These are phyloP conservation scores for Palloptera scutellata DNA, from an alignment of 2,888 invertebrate genomes.

Conservation along the genomic window DNA sequence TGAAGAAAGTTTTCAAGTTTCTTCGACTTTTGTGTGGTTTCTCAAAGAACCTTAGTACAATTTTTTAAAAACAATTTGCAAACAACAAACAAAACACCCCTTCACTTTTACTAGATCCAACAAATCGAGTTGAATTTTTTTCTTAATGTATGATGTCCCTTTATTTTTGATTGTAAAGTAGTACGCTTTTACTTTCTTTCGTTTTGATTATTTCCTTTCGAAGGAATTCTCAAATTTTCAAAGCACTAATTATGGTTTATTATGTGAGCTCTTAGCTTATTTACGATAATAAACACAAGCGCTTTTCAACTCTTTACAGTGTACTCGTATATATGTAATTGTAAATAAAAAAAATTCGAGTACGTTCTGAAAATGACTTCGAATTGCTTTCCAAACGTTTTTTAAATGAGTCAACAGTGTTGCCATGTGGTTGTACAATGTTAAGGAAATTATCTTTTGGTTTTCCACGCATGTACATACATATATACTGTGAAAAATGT, in stretches of 20 bases:
- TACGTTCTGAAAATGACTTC: not conserved
- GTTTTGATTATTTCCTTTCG: conserved; percentile 25
- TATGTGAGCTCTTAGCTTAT: conserved; percentile 56
- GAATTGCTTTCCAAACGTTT: conserved; percentile 17
- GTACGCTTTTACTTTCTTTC: conserved; percentile 29
- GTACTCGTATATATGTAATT: conserved; percentile 10
- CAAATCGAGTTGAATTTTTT: not conserved
- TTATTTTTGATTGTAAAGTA: conserved; percentile 26
- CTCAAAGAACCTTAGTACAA: conserved; percentile 60
- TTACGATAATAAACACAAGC: conserved; percentile 60
- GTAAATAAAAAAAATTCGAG: conserved; percentile 8
- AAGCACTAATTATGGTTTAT: conserved; percentile 53
- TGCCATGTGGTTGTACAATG: not conserved
- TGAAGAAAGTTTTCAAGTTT: conserved; percentile 9
- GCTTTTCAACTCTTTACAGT: conserved; percentile 28
- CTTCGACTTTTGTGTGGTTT: conserved; percentile 15
- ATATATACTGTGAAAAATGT: not conserved
- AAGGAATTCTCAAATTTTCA: conserved; percentile 25
- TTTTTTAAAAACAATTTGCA: conserved; percentile 61
- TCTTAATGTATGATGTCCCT: conserved; percentile 24
- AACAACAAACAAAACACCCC: conserved; percentile 60
- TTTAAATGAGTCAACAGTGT: not conserved
- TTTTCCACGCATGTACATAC: too few relatives aligned
- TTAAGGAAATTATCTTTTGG: not conserved
- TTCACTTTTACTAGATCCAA: conserved; percentile 39